Evolutionary conservation across 2,113 vertebrate genomes (phyloP).

Genomic region (Emberiza fucata): DNA sequence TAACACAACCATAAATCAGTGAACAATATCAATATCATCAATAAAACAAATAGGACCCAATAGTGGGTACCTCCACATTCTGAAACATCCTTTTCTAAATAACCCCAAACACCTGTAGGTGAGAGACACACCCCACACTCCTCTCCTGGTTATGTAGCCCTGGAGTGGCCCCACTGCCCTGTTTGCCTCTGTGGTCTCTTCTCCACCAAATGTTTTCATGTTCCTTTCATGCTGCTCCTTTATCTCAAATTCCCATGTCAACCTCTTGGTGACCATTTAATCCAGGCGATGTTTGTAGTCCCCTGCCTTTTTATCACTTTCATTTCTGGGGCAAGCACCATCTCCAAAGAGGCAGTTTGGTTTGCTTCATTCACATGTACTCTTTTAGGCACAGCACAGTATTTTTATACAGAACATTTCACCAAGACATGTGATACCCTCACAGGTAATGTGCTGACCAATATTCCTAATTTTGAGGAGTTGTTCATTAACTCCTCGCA

Average conservation of each 20-base stretch:
- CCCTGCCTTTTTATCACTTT: background rate
- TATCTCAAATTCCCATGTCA: background rate
- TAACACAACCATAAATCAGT: background rate
- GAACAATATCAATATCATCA: background rate
- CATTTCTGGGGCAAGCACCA: background rate
- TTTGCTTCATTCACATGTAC: background rate
- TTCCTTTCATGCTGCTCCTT: background rate
- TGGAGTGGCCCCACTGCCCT: background rate
- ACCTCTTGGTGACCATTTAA: background rate
- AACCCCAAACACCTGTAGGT: background rate
- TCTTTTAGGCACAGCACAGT: background rate
- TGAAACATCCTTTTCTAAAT: background rate
- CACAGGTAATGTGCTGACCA: background rate
- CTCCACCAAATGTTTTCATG: accelerated
- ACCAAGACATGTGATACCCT: too few species aligned
- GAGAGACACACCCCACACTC: accelerated
- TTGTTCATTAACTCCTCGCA: background rate
- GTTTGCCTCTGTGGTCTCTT: background rate
- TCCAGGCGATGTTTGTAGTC: background rate
- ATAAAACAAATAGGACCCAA: background rate
- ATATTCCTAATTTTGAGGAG: background rate
- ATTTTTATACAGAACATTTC: background rate
- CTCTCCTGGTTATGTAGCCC: background rate
- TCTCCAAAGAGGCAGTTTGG: background rate
- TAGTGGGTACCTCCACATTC: background rate